Evolutionary conservation across 2,888 invertebrate genomes (phyloP), one percentile per base, ranked within the genome.

Genomic region (Himalopsyche anomala): DNA sequence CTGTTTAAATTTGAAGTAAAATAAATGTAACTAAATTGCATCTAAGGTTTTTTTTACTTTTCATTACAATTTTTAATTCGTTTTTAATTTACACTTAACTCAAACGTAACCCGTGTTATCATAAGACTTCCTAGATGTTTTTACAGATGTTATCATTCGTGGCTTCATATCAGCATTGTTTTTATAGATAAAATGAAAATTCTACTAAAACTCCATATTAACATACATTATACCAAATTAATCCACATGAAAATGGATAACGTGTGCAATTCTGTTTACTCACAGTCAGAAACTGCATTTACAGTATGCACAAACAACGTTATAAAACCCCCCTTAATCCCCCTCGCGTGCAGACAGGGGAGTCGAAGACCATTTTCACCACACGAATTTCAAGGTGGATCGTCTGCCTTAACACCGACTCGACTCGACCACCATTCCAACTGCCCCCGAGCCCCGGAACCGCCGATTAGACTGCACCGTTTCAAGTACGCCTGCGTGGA

Each of bases 401-500:
- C 74, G 74, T 74, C 74, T 74, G 74, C 80, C 80, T 28, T 80
- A 45, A 80, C 80, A 80, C 80, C 28, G 42, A 80, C 51, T 80
- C 45, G 42, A n/a, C 42, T 17, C 82, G 40, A 74, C 83, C 81
- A 84, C 87, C 85, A 87, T 87, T 88, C 86, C 83, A 84, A 88
- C 83, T 86, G 86, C 86, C 74, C 74, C 56, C 74, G 55, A 62
- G 36, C 82, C 84, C 62, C 62, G n/a, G 82, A 87, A 83, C 69
- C 38, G 74, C 83, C 87, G 87, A 83, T 87, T 81, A 81, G 85
- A 84, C 45, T 82, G 85, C 85, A 81, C 84, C 83, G 74, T 81
- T 87, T 87, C 81, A 84, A 87, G 80, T 85, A 87, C 87, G 87
- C 84, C 81, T 87, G 87, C 87, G 87, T 87, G 80, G 42, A 51